A percentile compares a stretch with the other conserved stretches of the same genome.
phyloP scores from a whole-genome alignment of 2,113 vertebrate genomes.

The Dermatemys mawii region DNA sequence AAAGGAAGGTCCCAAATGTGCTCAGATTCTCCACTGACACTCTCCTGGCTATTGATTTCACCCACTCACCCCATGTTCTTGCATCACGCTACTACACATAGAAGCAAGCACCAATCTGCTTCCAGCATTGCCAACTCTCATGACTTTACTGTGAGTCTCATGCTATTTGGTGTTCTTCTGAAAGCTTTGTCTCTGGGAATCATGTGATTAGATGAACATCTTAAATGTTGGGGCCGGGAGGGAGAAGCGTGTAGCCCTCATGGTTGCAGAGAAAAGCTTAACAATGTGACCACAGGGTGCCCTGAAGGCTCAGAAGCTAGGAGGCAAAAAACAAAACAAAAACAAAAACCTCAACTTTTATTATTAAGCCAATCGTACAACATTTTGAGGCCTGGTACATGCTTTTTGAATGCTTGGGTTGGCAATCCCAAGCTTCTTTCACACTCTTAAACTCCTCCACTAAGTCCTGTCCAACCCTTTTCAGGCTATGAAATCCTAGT shows the following conservation, averaged over 20 bases:
- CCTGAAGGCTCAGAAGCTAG: background rate
- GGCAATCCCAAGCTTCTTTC: background rate
- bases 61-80: too few species aligned
- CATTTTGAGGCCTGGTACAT: background rate
- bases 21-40: rapidly evolving
- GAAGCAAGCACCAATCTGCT: background rate
- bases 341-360: rapidly evolving
- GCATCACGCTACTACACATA: background rate
- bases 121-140: rapidly evolving
- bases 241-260: background rate
- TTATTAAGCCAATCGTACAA: background rate
- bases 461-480: background rate
- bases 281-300: background rate
- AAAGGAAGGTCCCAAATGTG: rapidly evolving
- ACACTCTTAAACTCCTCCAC: background rate
- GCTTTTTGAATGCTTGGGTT: background rate
- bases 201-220: background rate
- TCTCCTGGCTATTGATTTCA: background rate
- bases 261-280: too few species aligned
- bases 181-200: background rate
- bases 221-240: background rate
- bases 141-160: background rate
- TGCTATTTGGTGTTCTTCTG: background rate
- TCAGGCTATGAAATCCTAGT: background rate
- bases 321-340: background rate